Conservation (phyloP, 2,113 vertebrate genomes). For the Mirza zaza region DNA sequence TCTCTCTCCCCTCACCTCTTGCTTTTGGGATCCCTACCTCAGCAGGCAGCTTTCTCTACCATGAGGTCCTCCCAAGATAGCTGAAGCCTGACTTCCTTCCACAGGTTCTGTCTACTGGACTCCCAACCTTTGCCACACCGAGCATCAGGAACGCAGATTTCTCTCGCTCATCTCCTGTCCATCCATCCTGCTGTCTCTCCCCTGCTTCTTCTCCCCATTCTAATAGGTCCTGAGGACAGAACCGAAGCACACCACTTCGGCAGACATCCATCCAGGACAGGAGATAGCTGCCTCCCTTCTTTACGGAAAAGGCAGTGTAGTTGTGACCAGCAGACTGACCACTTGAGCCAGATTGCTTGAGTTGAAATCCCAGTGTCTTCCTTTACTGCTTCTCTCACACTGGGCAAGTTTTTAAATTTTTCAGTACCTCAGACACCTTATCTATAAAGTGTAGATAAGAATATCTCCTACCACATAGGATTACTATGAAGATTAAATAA, state of each 20-base stretch:
- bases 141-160: background rate
- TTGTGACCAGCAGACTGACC: background rate
- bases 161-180: background rate
- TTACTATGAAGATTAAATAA: background rate
- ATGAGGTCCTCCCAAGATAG: background rate
- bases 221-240: background rate
- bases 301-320: background rate
- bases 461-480: background rate
- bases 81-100: background rate
- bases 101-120: background rate
- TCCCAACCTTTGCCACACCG: background rate
- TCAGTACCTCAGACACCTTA: background rate
- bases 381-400: background rate
- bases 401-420: background rate
- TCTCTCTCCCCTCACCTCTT: background rate
- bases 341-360: too few species aligned
- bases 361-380: background rate
- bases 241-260: background rate
- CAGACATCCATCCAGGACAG: background rate
- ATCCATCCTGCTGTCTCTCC: background rate
- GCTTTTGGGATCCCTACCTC: background rate
- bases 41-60: background rate
- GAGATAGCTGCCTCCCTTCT: background rate
- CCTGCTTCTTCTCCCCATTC: background rate
- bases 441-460: background rate